Evolutionary conservation across 2,113 vertebrate genomes (phyloP).

Genomic region (Odontophorus gujanensis): DNA sequence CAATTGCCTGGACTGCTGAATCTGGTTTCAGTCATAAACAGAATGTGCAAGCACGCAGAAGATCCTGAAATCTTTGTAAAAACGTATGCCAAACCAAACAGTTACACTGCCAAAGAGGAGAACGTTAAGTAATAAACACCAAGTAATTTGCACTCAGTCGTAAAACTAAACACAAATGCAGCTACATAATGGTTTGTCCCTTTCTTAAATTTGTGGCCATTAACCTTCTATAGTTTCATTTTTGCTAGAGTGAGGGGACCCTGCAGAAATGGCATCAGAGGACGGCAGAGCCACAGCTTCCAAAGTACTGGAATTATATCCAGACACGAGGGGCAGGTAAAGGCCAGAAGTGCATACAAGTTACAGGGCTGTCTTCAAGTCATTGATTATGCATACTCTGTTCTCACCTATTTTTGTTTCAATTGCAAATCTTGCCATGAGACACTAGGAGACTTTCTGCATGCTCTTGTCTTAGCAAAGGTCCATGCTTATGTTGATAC

Average conservation of each 20-base stretch:
- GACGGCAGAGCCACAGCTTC: neutral
- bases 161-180: neutral
- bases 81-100: neutral
- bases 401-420: slow-evolving; percentile 48
- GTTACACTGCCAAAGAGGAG: neutral
- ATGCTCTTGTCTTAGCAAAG: neutral
- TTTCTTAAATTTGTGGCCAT: neutral
- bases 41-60: neutral
- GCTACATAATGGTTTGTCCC: neutral
- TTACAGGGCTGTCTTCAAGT: slow-evolving; percentile 16
- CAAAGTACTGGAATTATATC: neutral
- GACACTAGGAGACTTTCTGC: neutral
- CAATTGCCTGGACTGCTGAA: neutral
- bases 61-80: neutral
- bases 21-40: neutral
- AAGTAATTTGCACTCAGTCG: neutral
- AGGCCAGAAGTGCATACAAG: neutral
- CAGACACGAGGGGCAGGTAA: neutral
- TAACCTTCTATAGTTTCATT: neutral
- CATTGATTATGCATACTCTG: slow-evolving; percentile 66
- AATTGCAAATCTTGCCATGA: slow-evolving; percentile 38
- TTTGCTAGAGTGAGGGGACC: neutral
- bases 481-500: neutral
- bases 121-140: neutral
- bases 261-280: neutral